Evolutionary conservation across 2,113 vertebrate species (phyloP).

Genomic region (Semnopithecus entellus): DNA sequence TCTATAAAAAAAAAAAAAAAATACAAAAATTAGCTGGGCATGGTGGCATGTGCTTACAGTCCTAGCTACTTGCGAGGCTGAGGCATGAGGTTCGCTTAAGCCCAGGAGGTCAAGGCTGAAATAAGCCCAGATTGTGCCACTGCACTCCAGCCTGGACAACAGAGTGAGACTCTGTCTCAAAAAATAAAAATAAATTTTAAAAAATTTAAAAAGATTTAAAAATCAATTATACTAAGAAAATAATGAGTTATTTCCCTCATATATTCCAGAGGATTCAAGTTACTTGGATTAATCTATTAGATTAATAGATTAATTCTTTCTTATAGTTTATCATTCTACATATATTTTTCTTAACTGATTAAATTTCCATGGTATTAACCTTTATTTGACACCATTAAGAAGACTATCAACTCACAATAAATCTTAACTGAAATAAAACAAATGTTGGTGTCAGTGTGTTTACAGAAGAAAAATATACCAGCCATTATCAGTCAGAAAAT

Average conservation of each 20-base stretch:
- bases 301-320: not conserved
- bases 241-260: not conserved
- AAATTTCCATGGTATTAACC: not conserved
- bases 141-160: too few species aligned
- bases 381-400: not conserved
- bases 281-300: not conserved
- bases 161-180: too few species aligned
- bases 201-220: not conserved
- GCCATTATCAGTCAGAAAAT: not conserved
- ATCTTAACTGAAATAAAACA: not conserved
- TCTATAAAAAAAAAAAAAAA: too few species aligned
- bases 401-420: not conserved
- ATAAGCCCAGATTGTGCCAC: too few species aligned
- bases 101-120: too few species aligned
- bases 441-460: not conserved
- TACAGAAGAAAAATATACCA: not conserved
- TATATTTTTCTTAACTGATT: not conserved
- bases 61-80: too few species aligned
- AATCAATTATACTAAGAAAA: not conserved
- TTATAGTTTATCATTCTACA: not conserved
- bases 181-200: too few species aligned
- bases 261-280: not conserved
- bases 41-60: too few species aligned
- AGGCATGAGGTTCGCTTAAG: too few species aligned
- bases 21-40: too few species aligned